phyloP scores from a whole-genome alignment of 2,113 vertebrate species.

The Mystacornis crossleyi region DNA sequence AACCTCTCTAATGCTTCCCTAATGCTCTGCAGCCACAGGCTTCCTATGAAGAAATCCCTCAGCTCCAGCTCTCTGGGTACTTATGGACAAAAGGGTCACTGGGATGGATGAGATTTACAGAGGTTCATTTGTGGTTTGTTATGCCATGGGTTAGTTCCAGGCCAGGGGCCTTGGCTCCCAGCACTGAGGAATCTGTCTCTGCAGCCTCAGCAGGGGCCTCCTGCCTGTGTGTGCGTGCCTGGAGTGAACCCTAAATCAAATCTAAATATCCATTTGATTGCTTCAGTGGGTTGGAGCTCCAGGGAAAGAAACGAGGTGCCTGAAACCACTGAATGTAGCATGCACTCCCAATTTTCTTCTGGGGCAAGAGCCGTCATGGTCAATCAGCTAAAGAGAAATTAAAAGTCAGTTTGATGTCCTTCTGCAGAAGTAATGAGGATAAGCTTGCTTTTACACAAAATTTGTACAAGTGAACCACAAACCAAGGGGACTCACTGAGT shows the following conservation, averaged over 20 bases:
- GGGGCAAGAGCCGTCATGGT: neutral
- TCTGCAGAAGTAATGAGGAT: neutral
- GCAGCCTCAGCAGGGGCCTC: accelerated
- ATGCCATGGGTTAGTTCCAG: neutral
- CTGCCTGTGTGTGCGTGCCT: neutral
- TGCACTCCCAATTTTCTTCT: neutral
- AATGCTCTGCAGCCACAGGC: neutral
- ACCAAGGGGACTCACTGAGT: neutral
- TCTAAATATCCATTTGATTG: neutral
- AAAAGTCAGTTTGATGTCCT: neutral
- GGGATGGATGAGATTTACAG: neutral
- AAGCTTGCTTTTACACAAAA: neutral
- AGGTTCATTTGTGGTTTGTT: neutral
- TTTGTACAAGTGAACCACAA: neutral
- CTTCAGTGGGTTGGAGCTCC: neutral
- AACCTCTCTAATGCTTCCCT: neutral
- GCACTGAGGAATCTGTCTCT: neutral
- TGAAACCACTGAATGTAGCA: neutral
- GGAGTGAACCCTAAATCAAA: constrained; percentile 6
- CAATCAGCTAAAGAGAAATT: neutral
- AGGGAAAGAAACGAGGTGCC: neutral
- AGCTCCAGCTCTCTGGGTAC: neutral
- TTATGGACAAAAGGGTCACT: neutral
- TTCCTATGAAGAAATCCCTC: neutral
- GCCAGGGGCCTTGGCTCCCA: neutral